Percentiles rank a stretch among this genome's conserved stretches.
phyloP scores from a whole-genome alignment of 2,797 vertebrate genomes.

The Babyrousa celebensis region DNA sequence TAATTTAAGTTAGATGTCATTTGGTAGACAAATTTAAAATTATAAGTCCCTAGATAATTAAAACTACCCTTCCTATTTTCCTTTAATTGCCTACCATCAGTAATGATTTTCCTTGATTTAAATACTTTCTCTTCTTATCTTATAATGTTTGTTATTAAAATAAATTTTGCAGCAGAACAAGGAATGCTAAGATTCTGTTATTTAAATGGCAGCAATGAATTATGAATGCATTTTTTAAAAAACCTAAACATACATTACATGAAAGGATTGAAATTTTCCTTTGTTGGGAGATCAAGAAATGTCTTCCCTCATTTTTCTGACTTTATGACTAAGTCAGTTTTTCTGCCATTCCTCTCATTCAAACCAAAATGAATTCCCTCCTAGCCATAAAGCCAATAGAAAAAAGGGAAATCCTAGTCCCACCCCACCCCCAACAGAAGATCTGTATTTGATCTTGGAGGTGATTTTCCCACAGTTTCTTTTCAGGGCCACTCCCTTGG shows the following conservation, averaged over 20 bases:
- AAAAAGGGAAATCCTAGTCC: background rate
- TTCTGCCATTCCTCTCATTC: background rate
- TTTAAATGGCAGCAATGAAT: background rate
- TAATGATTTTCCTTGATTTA: constrained; percentile 39
- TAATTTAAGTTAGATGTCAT: background rate
- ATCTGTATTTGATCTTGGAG: background rate
- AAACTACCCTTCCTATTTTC: background rate
- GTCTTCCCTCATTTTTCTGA: background rate
- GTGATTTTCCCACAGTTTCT: background rate
- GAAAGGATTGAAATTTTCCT: background rate
- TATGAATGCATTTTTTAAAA: background rate
- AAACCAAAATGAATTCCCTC: background rate
- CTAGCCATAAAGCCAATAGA: background rate
- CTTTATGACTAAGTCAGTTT: background rate
- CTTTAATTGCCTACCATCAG: background rate
- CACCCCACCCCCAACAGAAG: background rate
- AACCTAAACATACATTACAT: background rate
- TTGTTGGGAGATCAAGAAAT: background rate
- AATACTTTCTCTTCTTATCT: background rate
- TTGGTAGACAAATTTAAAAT: constrained; percentile 15
- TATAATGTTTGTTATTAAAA: background rate
- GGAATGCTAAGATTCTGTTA: background rate
- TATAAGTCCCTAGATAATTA: background rate
- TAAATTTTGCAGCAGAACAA: background rate
- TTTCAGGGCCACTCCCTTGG: too few relatives aligned